Conservation (phyloP, 2,797 vertebrate species). For the Syndactyla subalaris region DNA sequence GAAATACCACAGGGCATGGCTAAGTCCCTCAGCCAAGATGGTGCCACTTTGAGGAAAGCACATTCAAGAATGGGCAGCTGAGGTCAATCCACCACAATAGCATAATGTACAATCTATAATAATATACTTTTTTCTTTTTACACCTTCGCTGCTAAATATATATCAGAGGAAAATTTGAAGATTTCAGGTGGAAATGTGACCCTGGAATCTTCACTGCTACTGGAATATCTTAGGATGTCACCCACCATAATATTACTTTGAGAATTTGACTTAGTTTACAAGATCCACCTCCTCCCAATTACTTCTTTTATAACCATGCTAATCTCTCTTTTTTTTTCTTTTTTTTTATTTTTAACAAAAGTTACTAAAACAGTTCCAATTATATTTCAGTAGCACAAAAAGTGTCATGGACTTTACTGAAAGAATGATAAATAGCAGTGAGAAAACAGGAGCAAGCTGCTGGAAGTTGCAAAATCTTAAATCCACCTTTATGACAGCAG, state of each 20-base stretch:
- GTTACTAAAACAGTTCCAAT: neutral
- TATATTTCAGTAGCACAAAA: neutral
- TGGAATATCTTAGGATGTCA: neutral
- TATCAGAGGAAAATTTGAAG: neutral
- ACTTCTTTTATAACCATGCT: neutral
- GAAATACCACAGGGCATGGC: no score
- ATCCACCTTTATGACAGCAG: neutral
- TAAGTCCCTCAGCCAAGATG: neutral
- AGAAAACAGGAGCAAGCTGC: neutral
- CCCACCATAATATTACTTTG: neutral
- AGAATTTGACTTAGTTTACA: neutral
- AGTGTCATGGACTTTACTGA: neutral
- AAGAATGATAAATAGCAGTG: neutral
- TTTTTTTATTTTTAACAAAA: neutral
- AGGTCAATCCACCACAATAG: neutral
- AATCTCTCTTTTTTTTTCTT: neutral
- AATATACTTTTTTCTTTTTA: neutral
- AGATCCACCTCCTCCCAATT: neutral
- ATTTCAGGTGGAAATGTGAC: neutral
- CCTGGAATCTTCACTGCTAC: neutral
- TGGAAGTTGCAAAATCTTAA: neutral
- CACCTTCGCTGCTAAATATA: neutral
- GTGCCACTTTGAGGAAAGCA: fast-evolving
- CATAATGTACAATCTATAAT: neutral
- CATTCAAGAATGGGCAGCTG: neutral